These are phyloP conservation scores for Papilio machaon DNA, from an alignment of 1,140 invertebrate genomes.

Conservation along the genomic window DNA sequence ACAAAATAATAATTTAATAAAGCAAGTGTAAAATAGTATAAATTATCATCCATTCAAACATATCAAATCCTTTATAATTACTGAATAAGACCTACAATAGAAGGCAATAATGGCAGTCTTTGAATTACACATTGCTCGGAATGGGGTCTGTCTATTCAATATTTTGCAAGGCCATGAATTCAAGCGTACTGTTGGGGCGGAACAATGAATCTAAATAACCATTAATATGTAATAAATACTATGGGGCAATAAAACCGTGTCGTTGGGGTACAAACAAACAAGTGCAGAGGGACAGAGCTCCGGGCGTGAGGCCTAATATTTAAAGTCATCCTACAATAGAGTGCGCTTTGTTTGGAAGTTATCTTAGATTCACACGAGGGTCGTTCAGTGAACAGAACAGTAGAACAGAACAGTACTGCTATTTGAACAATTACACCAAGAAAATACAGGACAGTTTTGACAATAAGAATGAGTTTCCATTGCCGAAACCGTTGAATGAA, in stretches of 20 bases:
- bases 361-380: neutral
- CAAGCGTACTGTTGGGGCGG: constrained; percentile 76
- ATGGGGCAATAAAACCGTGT: constrained; percentile 73
- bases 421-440: neutral
- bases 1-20: constrained; percentile 24
- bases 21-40: neutral
- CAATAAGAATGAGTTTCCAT: neutral
- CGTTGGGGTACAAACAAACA: constrained; percentile 77
- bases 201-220: constrained; percentile 82
- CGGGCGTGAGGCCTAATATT: constrained; percentile 52
- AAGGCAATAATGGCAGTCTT: constrained; percentile 64
- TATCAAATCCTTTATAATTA: constrained; percentile 49
- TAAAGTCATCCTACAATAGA: constrained; percentile 50
- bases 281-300: constrained; percentile 66
- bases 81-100: constrained; percentile 59
- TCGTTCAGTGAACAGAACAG: neutral
- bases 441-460: neutral
- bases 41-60: neutral
- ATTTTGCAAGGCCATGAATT: constrained; percentile 76
- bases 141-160: constrained; percentile 66
- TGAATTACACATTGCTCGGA: constrained; percentile 64
- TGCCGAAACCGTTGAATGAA: neutral
- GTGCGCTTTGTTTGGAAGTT: constrained; percentile 20
- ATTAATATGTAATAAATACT: constrained; percentile 82
- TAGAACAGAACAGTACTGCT: neutral